Percentiles rank a stretch among this genome's conserved stretches.
Evolutionary conservation across 2,113 vertebrate genomes (phyloP).

Genomic region (Mola mola): DNA sequence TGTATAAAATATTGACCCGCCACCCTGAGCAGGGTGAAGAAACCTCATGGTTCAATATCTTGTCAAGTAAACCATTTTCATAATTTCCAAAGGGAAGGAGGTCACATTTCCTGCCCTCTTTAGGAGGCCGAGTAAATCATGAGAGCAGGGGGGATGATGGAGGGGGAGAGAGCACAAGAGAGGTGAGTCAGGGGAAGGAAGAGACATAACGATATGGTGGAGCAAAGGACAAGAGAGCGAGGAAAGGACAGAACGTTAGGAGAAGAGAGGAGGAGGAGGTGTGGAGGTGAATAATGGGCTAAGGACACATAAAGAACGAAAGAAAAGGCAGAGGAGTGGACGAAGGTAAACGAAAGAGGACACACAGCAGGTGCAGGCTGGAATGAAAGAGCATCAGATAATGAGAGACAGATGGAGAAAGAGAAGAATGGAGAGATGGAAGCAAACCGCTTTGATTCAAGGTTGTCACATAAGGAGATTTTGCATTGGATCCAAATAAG

Average conservation of each 20-base stretch:
- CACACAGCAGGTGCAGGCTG: slow-evolving; percentile 17
- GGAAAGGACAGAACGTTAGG: slow-evolving; percentile 6
- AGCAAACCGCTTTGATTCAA: no score
- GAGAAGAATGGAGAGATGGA: not conserved
- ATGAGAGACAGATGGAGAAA: slow-evolving; percentile 37
- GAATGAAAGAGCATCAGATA: slow-evolving; percentile 31
- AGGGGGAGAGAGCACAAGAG: slow-evolving; percentile 1
- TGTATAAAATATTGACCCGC: no score
- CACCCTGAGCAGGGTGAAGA: no score
- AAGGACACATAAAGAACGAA: not conserved
- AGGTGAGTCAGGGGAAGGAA: slow-evolving; percentile 1
- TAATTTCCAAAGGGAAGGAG: not conserved
- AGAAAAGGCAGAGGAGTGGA: not conserved
- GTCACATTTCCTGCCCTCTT: not conserved
- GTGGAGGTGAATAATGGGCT: not conserved
- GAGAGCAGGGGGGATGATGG: not conserved
- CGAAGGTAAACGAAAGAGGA: slow-evolving; percentile 12
- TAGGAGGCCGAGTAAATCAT: slow-evolving; percentile 3
- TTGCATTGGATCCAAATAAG: no score
- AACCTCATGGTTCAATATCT: no score
- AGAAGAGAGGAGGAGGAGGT: not conserved
- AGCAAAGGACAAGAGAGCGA: slow-evolving; percentile 9
- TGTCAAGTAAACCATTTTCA: no score
- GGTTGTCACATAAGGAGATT: no score
- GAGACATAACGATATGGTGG: not conserved